A percentile compares a stretch with the other conserved stretches of the same genome.
phyloP scores from a whole-genome alignment of 2,888 invertebrate genomes.

The Drosophila tripunctata region DNA sequence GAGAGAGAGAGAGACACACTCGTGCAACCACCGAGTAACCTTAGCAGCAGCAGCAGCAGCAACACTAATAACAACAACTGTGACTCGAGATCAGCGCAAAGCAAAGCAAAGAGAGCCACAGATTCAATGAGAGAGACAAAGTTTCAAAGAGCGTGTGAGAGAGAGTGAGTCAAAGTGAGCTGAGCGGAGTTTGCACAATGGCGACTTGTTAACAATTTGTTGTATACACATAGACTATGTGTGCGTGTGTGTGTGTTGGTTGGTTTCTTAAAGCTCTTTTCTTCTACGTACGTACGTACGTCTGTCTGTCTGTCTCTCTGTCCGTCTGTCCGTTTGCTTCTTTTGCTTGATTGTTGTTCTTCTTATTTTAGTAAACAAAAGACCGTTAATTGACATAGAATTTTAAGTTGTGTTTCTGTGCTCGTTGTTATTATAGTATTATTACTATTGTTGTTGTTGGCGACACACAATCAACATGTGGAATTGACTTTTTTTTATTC shows the following conservation, averaged over 20 bases:
- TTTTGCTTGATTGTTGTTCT: conserved; percentile 6
- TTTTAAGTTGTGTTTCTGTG: conserved; percentile 49
- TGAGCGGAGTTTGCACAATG: conserved; percentile 45
- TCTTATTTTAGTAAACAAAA: conserved; percentile 68
- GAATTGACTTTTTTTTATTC: conserved; percentile 28
- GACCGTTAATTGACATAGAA: conserved; percentile 81
- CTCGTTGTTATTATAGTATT: conserved; percentile 12
- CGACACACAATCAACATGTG: conserved; percentile 54
- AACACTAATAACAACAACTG: conserved; percentile 7
- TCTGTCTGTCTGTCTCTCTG: conserved; percentile 20
- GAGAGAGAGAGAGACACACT: conserved; percentile 1
- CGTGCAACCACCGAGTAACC: conserved; percentile 61
- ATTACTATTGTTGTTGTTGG: conserved; percentile 13
- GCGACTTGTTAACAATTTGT: conserved; percentile 46
- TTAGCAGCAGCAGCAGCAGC: conserved; percentile 52
- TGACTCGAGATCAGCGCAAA: conserved; percentile 11
- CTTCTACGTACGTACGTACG: background rate
- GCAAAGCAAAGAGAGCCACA: conserved; percentile 2
- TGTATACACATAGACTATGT: conserved; percentile 7
- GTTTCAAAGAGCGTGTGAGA: background rate
- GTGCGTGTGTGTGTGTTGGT: conserved; percentile 9
- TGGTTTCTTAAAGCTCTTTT: no score
- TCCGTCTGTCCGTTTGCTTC: conserved; percentile 5
- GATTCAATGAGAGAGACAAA: background rate
- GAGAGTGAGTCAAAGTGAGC: conserved; percentile 6